A percentile compares a stretch with the other conserved stretches of the same genome.
These are phyloP conservation scores for Plebejus argus DNA, from an alignment of 2,888 invertebrate species.

Conservation along the genomic window DNA sequence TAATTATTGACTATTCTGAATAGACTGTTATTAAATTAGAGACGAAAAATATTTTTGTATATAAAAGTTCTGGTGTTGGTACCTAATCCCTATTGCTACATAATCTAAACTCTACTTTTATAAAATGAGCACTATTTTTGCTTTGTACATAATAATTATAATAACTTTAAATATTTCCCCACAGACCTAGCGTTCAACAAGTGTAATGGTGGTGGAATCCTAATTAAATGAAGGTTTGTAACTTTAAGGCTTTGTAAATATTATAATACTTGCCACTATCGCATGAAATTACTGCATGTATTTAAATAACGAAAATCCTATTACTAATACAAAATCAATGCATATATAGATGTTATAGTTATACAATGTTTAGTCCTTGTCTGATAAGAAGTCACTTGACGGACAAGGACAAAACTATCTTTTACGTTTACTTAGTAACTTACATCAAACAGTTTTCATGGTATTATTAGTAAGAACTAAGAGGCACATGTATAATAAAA, in stretches of 20 bases:
- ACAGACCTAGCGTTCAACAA: constrained; percentile 64
- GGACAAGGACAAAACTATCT: no score
- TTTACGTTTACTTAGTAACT: no score
- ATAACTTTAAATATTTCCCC: constrained; percentile 45
- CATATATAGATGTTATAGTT: no score
- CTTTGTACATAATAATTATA: constrained; percentile 41
- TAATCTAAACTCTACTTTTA: neutral
- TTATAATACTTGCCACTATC: constrained; percentile 26
- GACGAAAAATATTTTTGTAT: neutral
- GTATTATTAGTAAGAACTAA: no score
- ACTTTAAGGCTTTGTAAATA: constrained; percentile 40
- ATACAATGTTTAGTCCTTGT: no score
- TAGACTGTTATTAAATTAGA: neutral
- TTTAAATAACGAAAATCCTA: neutral
- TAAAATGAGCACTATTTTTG: neutral
- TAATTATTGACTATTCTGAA: no score
- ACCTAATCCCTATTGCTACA: neutral
- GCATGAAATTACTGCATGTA: constrained; percentile 25
- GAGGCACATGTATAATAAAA: neutral
- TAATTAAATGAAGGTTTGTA: constrained; percentile 62
- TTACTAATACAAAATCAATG: neutral
- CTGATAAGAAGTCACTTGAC: no score
- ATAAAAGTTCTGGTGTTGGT: constrained; percentile 5
- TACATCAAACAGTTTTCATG: no score
- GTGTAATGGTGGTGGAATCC: constrained; percentile 72